phyloP scores from a whole-genome alignment of 2,113 vertebrate species.

The Strigops habroptila region DNA sequence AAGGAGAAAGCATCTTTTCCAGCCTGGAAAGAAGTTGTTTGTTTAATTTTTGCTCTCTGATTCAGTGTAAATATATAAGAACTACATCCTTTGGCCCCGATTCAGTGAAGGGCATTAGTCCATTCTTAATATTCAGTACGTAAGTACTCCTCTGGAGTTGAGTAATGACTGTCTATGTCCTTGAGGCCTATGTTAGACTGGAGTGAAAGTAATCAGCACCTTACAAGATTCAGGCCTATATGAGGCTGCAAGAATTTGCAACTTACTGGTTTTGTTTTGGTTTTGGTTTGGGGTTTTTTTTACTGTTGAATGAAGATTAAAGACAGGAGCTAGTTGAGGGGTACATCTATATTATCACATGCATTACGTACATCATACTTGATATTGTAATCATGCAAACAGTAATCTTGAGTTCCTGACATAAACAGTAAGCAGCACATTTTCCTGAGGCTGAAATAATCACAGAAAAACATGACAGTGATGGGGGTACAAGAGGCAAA shows the following conservation, averaged over 20 bases:
- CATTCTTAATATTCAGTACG: background rate
- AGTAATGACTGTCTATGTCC: background rate
- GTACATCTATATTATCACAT: constrained; percentile 58
- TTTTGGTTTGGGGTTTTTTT: background rate
- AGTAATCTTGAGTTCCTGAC: constrained; percentile 61
- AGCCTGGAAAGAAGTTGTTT: background rate
- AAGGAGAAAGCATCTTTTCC: background rate
- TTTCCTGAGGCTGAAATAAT: constrained; percentile 67
- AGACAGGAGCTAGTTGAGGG: constrained; percentile 8
- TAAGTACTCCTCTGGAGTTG: background rate
- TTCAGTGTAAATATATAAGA: background rate
- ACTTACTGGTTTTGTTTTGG: background rate
- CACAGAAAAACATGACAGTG: constrained; percentile 66
- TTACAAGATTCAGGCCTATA: background rate
- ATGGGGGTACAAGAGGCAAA: constrained; percentile 63
- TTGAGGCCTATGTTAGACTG: background rate
- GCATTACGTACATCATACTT: constrained; percentile 31
- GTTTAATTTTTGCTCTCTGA: background rate
- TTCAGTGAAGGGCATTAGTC: background rate
- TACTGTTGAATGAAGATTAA: constrained; percentile 5
- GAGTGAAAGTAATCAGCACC: background rate
- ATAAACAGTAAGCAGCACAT: constrained; percentile 59
- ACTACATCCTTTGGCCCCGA: background rate
- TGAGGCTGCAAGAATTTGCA: background rate
- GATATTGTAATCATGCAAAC: constrained; percentile 59